These are phyloP conservation scores for Stramonita haemastoma DNA, from an alignment of 2,888 invertebrate genomes.

Conservation along the genomic window DNA sequence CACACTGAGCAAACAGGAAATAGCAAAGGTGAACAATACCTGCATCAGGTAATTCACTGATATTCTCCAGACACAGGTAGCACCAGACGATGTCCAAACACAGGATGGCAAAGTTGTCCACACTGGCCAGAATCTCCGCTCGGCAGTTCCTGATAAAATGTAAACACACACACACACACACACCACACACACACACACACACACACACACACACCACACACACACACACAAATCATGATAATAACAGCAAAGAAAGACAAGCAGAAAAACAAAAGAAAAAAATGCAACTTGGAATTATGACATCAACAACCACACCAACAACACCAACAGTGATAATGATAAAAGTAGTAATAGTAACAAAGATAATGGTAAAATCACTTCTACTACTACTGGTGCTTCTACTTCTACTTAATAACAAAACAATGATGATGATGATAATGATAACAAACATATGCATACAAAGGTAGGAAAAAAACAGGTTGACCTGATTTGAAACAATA, in stretches of 20 bases:
- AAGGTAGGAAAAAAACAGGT: not conserved
- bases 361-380: too few relatives aligned
- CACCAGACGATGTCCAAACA: slow-evolving; percentile 94
- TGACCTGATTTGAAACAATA: not conserved
- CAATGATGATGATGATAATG: too few relatives aligned
- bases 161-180: not conserved
- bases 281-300: too few relatives aligned
- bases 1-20: not conserved
- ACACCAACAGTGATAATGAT: too few relatives aligned
- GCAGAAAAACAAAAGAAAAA: too few relatives aligned
- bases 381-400: too few relatives aligned
- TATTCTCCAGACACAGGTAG: slow-evolving; percentile 87
- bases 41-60: slow-evolving; percentile 86
- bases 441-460: not conserved
- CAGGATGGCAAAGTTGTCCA: slow-evolving; percentile 90
- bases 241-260: too few relatives aligned
- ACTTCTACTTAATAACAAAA: too few relatives aligned
- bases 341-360: too few relatives aligned
- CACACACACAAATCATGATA: not conserved
- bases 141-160: slow-evolving; percentile 81
- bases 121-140: slow-evolving; percentile 83
- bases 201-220: too few relatives aligned
- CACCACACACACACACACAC: too few relatives aligned
- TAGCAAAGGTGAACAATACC: slow-evolving; percentile 58
- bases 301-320: too few relatives aligned